Conservation (phyloP, 2,888 invertebrate genomes). For the Nomada ruficornis region DNA sequence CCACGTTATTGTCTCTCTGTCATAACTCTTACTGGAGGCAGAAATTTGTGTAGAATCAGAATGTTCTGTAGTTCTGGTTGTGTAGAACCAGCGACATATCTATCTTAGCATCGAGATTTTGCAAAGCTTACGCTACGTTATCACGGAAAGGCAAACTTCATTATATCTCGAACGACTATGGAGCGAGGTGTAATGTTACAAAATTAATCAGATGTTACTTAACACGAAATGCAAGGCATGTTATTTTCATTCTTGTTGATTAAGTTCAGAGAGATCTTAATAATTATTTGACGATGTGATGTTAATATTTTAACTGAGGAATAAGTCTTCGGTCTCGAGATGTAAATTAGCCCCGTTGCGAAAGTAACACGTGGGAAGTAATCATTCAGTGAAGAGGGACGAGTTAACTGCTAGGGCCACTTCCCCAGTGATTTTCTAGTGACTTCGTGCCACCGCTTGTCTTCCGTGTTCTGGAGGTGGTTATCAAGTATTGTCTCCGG, state of each 20-base stretch:
- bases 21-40: slow-evolving; percentile 52
- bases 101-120: neutral
- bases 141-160: neutral
- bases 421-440: slow-evolving; percentile 63
- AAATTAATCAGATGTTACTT: too few relatives aligned
- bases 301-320: neutral
- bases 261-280: neutral
- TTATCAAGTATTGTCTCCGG: slow-evolving; percentile 49
- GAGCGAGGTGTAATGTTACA: too few relatives aligned
- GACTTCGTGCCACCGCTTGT: slow-evolving; percentile 62
- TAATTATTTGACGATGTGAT: neutral
- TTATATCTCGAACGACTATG: neutral
- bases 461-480: slow-evolving; percentile 67
- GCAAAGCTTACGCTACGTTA: neutral
- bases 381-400: slow-evolving; percentile 39
- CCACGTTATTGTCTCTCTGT: slow-evolving; percentile 33
- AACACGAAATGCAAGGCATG: too few relatives aligned
- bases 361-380: slow-evolving; percentile 34
- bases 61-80: too few relatives aligned
- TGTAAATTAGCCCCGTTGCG: neutral
- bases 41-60: slow-evolving; percentile 23
- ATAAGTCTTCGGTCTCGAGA: neutral
- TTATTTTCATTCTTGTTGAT: too few relatives aligned
- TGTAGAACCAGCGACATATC: slow-evolving; percentile 6
- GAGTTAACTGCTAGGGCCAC: slow-evolving; percentile 53